Percentiles rank a stretch among this genome's conserved stretches.
These are phyloP conservation scores for Trichogramma evanescens DNA, from an alignment of 2,888 invertebrate species.

Conservation along the genomic window DNA sequence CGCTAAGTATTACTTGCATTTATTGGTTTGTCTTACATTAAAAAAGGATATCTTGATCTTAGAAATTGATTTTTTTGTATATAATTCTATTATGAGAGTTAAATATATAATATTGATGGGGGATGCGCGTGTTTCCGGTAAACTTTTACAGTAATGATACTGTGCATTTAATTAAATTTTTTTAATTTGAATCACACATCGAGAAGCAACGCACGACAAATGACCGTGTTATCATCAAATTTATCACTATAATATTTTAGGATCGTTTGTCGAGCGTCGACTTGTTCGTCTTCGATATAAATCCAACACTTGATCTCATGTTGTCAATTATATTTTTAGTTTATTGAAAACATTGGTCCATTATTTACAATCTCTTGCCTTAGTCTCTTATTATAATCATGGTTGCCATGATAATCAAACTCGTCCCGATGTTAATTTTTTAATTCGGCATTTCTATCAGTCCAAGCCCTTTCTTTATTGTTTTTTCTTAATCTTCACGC, in stretches of 20 bases:
- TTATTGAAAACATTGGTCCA: slow-evolving; percentile 18
- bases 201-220: slow-evolving; percentile 5
- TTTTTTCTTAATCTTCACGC: slow-evolving; percentile 17
- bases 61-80: not conserved
- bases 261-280: too few relatives aligned
- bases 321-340: not conserved
- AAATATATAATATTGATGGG: not conserved
- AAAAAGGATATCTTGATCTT: slow-evolving; percentile 17
- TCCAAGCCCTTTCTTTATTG: slow-evolving; percentile 6
- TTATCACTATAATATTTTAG: slow-evolving; percentile 3
- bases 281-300: slow-evolving; percentile 4
- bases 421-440: too few relatives aligned
- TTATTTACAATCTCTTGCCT: slow-evolving; percentile 23
- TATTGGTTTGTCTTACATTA: slow-evolving; percentile 13
- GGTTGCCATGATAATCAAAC: too few relatives aligned
- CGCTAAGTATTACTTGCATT: slow-evolving; percentile 33
- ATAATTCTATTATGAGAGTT: slow-evolving; percentile 5
- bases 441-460: not conserved
- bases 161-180: slow-evolving; percentile 8
- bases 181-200: slow-evolving; percentile 9
- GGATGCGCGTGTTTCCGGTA: slow-evolving; percentile 15
- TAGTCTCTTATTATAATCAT: not conserved
- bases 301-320: slow-evolving; percentile 15
- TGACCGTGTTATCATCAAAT: slow-evolving; percentile 21
- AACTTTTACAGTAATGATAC: not conserved